Conservation (phyloP, 2,888 invertebrate species). For the Spodoptera littoralis region DNA sequence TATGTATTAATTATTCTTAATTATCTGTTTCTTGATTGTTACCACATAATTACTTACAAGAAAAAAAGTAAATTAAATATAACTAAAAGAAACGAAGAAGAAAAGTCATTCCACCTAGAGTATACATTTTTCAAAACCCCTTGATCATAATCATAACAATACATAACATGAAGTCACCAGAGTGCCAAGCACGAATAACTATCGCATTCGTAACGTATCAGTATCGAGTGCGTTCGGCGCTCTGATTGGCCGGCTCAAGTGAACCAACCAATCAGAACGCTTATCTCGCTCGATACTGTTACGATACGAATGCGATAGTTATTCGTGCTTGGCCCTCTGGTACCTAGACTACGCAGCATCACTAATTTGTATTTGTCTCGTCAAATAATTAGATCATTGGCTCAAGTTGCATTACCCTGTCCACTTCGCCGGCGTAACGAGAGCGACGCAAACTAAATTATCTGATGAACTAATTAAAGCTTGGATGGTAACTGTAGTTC, state of each 20-base stretch:
- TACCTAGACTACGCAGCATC: slow-evolving; percentile 53
- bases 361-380: slow-evolving; percentile 82
- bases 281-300: too few species aligned
- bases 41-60: neutral
- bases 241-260: too few species aligned
- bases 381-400: slow-evolving; percentile 80
- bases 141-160: slow-evolving; percentile 34
- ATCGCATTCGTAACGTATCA: too few species aligned
- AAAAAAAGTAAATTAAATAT: slow-evolving; percentile 22
- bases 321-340: too few species aligned
- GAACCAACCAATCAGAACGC: too few species aligned
- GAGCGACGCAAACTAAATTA: slow-evolving; percentile 81
- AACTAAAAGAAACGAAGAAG: neutral
- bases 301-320: too few species aligned
- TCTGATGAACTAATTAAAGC: slow-evolving; percentile 82
- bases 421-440: slow-evolving; percentile 79
- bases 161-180: slow-evolving; percentile 21
- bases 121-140: slow-evolving; percentile 25
- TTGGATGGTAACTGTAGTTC: slow-evolving; percentile 69
- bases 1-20: too few species aligned
- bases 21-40: too few species aligned
- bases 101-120: neutral
- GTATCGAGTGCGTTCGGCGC: too few species aligned
- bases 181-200: too few species aligned
- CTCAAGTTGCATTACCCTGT: slow-evolving; percentile 77